Conservation (phyloP, 2,113 vertebrate genomes). For the Pantherophis guttatus region DNA sequence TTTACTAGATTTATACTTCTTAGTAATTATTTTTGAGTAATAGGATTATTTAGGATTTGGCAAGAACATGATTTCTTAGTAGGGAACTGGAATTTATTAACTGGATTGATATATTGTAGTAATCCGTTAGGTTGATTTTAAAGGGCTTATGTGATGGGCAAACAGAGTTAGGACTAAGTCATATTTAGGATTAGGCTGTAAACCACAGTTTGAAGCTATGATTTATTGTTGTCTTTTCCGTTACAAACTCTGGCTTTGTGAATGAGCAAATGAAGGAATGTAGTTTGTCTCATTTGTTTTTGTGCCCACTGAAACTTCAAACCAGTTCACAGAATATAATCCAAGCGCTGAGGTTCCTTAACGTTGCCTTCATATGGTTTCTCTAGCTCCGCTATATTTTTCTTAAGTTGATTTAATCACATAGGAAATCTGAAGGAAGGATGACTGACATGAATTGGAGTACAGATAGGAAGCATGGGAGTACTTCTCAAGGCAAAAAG, state of each 20-base stretch:
- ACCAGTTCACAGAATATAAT: background rate
- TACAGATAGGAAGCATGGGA: background rate
- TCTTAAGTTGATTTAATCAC: background rate
- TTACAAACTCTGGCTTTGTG: background rate
- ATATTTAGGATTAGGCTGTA: background rate
- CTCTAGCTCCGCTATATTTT: background rate
- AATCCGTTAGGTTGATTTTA: background rate
- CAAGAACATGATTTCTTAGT: background rate
- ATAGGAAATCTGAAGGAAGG: background rate
- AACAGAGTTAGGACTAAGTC: background rate
- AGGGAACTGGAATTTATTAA: background rate
- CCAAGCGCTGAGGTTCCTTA: background rate
- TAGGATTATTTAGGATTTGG: background rate
- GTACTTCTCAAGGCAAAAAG: background rate
- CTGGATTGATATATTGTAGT: background rate
- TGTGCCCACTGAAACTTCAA: background rate
- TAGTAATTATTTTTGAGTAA: constrained; percentile 1
- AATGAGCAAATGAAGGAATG: background rate
- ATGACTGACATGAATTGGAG: too few species aligned
- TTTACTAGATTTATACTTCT: background rate
- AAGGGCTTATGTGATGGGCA: background rate
- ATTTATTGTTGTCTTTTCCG: background rate
- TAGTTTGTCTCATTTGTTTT: background rate
- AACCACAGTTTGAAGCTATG: background rate
- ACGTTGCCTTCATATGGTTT: background rate